Conservation (phyloP, 2,888 invertebrate species). For the Megamerina dolium region DNA sequence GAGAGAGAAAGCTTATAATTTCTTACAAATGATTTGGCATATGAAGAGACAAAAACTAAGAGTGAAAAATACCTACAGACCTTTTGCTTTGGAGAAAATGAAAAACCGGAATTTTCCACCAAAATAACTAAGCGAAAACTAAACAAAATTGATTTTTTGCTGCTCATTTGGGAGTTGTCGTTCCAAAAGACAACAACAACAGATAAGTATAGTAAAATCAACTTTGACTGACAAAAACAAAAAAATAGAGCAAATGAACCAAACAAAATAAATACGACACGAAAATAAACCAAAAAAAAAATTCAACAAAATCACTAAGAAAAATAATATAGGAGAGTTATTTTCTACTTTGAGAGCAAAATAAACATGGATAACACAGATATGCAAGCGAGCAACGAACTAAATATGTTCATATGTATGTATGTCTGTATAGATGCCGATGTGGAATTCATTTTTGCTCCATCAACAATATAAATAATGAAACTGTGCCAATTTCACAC, state of each 20-base stretch:
- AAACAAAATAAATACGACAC: neutral
- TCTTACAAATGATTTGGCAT: constrained; percentile 13
- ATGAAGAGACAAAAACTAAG: no score
- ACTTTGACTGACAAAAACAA: no score
- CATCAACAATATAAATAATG: constrained; percentile 11
- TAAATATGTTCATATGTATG: no score
- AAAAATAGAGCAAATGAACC: neutral
- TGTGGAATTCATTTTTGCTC: no score
- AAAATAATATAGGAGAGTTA: constrained; percentile 2
- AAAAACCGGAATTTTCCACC: no score
- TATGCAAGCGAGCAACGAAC: no score
- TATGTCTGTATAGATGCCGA: no score
- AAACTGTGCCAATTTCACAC: constrained; percentile 17
- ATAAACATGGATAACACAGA: constrained; percentile 1
- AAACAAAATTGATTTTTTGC: constrained; percentile 6
- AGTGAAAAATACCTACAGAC: no score
- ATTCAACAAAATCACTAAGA: constrained; percentile 5
- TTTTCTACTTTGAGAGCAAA: constrained; percentile 4
- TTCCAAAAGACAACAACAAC: no score
- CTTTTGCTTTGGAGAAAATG: no score
- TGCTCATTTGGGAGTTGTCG: constrained; percentile 21
- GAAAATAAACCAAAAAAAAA: constrained; percentile 4
- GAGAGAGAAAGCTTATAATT: neutral
- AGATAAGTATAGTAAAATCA: no score
- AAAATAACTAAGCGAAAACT: no score